Evolutionary conservation across 1,140 invertebrate species (phyloP), one percentile per base, ranked within the genome.

Genomic region (Bradysia coprophila): DNA sequence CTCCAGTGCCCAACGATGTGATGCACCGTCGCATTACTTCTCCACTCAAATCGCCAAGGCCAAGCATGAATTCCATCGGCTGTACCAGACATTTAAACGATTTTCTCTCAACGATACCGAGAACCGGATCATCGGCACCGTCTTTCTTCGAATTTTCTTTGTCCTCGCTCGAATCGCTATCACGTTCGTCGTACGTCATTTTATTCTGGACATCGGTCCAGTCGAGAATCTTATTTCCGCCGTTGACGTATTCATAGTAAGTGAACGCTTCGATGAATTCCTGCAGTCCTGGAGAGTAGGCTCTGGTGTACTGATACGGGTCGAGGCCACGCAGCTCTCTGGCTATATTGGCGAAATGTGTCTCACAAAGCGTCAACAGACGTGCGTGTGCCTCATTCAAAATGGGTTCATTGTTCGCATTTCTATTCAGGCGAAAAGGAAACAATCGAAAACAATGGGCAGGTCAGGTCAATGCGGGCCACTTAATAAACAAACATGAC

Each of bases 21-120:
- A 93, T 88, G 43, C 85, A 86, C 48, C 77, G 75, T 43, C 88
- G 68, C 88, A 93, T 92, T 19, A 92, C 54, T 59, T 94, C 88
- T 1, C 88, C 89, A 4, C 86, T 90, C 9, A 91, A 64, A 64
- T 94, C 89, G 6, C 81, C 78, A 32, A 93, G 59, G 1, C 88
- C 89, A n/a, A 92, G 58, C 48, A 92, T 49, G 16, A 55, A 60
- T 43, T 63, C 57, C 11, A 49, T 52, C 9, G 54, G 56, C 40
- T 56, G 51, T 0, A 58, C 49, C 11, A 49, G 48, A 8, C 58
- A 58, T 51, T 48, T 36, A 37, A 19, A 40, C 37, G 28, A 37
- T 62, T 48, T 23, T 56, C 62, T 1, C 42, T 39, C 18, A 52
- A 45, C 36, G 13, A 49, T 21, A 47, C 42, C 20, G 45, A 52